Evolutionary conservation across 2,797 vertebrate genomes (phyloP), one percentile per base, ranked within the genome.

Genomic region (Macroramphosus scolopax): DNA sequence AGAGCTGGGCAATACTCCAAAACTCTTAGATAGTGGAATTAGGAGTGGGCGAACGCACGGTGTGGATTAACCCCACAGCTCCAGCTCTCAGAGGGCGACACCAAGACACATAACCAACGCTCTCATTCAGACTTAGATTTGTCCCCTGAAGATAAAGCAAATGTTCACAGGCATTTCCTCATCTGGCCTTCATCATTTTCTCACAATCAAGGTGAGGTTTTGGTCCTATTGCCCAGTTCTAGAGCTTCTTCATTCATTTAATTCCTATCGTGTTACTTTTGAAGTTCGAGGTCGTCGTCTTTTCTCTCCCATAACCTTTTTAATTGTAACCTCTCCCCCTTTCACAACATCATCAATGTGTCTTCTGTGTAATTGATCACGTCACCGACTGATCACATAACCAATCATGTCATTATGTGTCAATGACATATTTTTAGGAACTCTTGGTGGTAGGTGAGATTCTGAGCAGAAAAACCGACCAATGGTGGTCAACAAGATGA

Each of bases 181-280:
- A 29, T 15, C 1, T 36, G 7, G 17, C 3, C 5, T n/a, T 34
- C 8, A n/a, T n/a, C 8, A 10, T 43, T 42, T 13, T 16, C 0
- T 16, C 1, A 29, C 17, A n/a, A 25, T 22, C 2, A 17, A 15
- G 2, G 1, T 17, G 22, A 28, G 36, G 22, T 52, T 63, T 39
- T 65, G 71, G 51, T 72, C 44, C 17, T 58, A 39, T 71, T 77
- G 68, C 62, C 76, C 72, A 68, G 56, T 54, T 15, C 44, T 68
- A 45, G 29, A 18, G 16, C 13, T 5, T 5, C 43, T 51, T 48
- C 41, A 51, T 60, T 53, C 42, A 66, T 62, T 57, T 54, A 53
- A 41, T 56, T 51, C 17, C 8, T 16, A 26, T 68, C 12, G 2
- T 57, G 12, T 49, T 34, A 17, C 5, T 54, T 37, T 4, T 35